A percentile compares a stretch with the other conserved stretches of the same genome.
These are phyloP conservation scores for Zaprionus nigranus DNA, from an alignment of 1,140 invertebrate species.

Conservation along the genomic window DNA sequence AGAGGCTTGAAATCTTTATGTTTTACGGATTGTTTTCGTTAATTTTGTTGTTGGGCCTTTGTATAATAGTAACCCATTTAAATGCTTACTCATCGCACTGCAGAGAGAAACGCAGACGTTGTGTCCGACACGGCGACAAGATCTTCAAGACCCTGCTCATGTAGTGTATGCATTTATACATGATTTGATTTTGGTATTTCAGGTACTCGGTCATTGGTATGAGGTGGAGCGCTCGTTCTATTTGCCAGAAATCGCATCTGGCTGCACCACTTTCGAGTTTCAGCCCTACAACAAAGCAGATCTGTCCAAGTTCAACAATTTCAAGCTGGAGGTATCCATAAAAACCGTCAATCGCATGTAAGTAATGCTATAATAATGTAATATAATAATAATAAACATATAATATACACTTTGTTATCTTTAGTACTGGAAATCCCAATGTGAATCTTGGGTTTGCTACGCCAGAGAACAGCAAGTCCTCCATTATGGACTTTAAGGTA, in stretches of 20 bases:
- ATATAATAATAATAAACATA: neutral
- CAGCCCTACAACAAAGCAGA: constrained; percentile 85
- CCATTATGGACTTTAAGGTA: constrained; percentile 84
- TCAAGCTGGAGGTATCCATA: constrained; percentile 86
- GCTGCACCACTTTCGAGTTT: constrained; percentile 87
- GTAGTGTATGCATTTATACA: constrained; percentile 6
- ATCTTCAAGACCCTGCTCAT: constrained; percentile 18
- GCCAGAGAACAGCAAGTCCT: constrained; percentile 77
- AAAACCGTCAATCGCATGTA: constrained; percentile 88
- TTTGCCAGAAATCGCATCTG: constrained; percentile 88
- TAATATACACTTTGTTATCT: neutral
- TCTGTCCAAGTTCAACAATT: constrained; percentile 73
- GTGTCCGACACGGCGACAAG: constrained; percentile 12
- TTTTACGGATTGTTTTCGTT: constrained; percentile 48
- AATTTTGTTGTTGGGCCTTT: constrained; percentile 4
- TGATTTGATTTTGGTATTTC: constrained; percentile 21
- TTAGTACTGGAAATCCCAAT: constrained; percentile 79
- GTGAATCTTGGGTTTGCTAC: constrained; percentile 79
- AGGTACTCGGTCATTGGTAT: constrained; percentile 90
- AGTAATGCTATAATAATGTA: constrained; percentile 47
- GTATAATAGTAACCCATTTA: constrained; percentile 69
- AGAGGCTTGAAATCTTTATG: constrained; percentile 50
- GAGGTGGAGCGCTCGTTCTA: constrained; percentile 90
- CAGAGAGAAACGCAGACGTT: constrained; percentile 49
- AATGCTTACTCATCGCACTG: constrained; percentile 43